phyloP scores from a whole-genome alignment of 2,113 vertebrate species.

The Trochalopteron elliotii region DNA sequence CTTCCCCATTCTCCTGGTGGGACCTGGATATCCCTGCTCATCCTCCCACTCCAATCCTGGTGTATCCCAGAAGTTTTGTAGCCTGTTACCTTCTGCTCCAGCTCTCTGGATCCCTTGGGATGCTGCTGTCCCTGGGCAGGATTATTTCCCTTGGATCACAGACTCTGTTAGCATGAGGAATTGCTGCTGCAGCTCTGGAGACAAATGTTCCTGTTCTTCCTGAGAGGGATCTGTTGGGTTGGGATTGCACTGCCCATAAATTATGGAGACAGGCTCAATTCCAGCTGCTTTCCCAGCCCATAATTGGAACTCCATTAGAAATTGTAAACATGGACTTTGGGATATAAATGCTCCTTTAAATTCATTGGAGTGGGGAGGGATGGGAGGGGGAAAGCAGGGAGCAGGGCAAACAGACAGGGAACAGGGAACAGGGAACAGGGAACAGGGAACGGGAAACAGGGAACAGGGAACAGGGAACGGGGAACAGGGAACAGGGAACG shows the following conservation, averaged over 20 bases:
- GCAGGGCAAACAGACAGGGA: no score
- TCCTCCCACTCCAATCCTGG: neutral
- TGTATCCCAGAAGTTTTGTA: neutral
- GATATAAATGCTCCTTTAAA: neutral
- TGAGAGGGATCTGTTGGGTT: neutral
- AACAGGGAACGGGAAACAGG: neutral
- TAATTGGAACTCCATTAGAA: slow-evolving; percentile 42
- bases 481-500: neutral
- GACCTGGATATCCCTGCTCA: neutral
- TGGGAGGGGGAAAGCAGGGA: neutral
- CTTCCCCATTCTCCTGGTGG: neutral
- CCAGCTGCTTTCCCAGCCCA: slow-evolving; percentile 17
- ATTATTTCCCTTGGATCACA: slow-evolving; percentile 8
- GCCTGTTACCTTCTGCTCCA: neutral
- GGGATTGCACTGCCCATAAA: slow-evolving; percentile 47
- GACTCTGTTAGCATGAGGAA: slow-evolving; percentile 32
- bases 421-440: no score
- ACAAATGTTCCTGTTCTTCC: neutral
- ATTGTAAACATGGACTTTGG: slow-evolving; percentile 29
- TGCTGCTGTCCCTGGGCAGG: neutral
- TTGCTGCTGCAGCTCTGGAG: neutral
- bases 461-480: no score
- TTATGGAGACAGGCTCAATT: slow-evolving; percentile 29
- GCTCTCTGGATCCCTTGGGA: neutral
- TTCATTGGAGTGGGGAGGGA: neutral